These are phyloP conservation scores for Distichodus sexfasciatus DNA, from an alignment of 2,797 vertebrate species.

Conservation along the genomic window DNA sequence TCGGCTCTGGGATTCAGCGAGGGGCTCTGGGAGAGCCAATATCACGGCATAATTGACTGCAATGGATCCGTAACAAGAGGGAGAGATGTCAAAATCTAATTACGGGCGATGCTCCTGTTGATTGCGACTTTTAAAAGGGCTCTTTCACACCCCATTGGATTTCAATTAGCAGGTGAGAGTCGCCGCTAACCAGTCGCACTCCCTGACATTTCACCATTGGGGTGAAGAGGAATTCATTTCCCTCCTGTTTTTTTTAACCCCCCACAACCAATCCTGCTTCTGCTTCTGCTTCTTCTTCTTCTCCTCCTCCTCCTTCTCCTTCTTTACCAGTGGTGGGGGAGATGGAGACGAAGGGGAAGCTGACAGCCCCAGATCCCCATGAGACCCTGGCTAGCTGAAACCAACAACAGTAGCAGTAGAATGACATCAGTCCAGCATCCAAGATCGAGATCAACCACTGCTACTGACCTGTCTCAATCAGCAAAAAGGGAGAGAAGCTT, in stretches of 20 bases:
- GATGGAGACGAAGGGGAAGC: neutral
- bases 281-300: neutral
- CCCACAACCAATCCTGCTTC: too few relatives aligned
- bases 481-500: neutral
- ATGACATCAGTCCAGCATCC: too few relatives aligned
- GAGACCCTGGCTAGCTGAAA: neutral
- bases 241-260: too few relatives aligned
- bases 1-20: slow-evolving; percentile 12
- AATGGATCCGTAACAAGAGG: slow-evolving; percentile 52
- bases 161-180: slow-evolving; percentile 61
- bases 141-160: slow-evolving; percentile 64
- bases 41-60: slow-evolving; percentile 50
- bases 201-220: slow-evolving; percentile 50
- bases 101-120: slow-evolving; percentile 51
- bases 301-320: neutral
- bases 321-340: slow-evolving; percentile 1
- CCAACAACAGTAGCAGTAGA: too few relatives aligned
- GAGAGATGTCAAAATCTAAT: slow-evolving; percentile 57
- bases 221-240: slow-evolving; percentile 51
- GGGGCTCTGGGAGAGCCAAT: slow-evolving; percentile 49
- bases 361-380: slow-evolving; percentile 32
- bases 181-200: slow-evolving; percentile 47
- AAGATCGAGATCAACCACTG: neutral
- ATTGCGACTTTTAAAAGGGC: slow-evolving; percentile 58
- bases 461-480: slow-evolving; percentile 1